Evolutionary conservation across 1,140 invertebrate species (phyloP).

Genomic region (Rhyzopertha dominica): DNA sequence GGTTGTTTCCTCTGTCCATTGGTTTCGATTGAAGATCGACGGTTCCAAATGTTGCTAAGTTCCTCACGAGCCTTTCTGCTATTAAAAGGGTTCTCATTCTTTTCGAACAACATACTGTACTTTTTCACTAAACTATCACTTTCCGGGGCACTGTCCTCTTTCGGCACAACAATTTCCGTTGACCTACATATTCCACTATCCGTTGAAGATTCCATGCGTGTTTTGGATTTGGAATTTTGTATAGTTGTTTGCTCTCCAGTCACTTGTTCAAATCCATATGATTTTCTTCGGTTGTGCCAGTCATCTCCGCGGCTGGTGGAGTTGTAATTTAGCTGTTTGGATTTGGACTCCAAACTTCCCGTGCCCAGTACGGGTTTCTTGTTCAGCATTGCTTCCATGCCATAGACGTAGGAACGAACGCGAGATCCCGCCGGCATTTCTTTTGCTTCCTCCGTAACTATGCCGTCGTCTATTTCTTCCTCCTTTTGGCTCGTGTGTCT

Average conservation of each 20-base stretch:
- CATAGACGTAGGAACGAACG: conserved; percentile 45
- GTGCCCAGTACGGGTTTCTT: conserved; percentile 46
- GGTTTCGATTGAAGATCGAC: conserved; percentile 14
- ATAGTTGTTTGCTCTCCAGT: conserved; percentile 45
- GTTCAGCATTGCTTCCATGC: conserved; percentile 44
- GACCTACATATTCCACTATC: conserved; percentile 68
- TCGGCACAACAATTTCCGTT: conserved; percentile 51
- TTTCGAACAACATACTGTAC: conserved; percentile 16
- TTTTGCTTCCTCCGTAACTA: conserved; percentile 41
- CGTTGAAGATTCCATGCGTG: conserved; percentile 61
- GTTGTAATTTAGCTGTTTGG: conserved; percentile 45
- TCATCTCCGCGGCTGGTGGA: conserved; percentile 49
- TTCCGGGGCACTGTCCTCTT: conserved; percentile 23
- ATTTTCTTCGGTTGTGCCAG: conserved; percentile 65
- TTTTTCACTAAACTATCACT: conserved; percentile 18
- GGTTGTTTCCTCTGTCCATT: no score
- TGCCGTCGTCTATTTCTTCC: conserved; percentile 46
- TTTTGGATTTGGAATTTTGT: conserved; percentile 44
- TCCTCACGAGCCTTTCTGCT: conserved; percentile 4
- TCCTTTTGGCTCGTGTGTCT: conserved; percentile 44
- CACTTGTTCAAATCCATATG: conserved; percentile 69
- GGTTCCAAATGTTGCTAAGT: no score
- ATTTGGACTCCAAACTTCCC: conserved; percentile 53
- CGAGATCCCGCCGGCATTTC: conserved; percentile 19
- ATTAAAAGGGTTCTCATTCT: conserved; percentile 7